These are phyloP conservation scores for Stichopus horrens DNA, from an alignment of 53 echinoderm and acorn worm species.

Conservation along the genomic window DNA sequence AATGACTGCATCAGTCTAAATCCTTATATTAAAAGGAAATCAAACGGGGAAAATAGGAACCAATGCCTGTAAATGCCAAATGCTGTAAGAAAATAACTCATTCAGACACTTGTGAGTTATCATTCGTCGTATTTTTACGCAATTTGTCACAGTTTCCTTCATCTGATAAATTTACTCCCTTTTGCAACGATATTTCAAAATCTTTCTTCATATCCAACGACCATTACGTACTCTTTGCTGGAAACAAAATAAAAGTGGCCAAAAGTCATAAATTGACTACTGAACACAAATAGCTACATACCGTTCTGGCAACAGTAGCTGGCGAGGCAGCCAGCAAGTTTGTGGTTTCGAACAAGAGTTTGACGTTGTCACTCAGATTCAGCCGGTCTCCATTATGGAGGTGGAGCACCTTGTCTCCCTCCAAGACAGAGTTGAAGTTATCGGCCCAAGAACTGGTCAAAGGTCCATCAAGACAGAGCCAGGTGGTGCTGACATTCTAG, in stretches of 20 bases:
- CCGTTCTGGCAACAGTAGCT: slow-evolving; percentile 89
- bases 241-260: too few species aligned
- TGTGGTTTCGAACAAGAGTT: slow-evolving; percentile 90
- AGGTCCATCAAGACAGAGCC: slow-evolving; percentile 97
- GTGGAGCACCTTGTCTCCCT: slow-evolving; percentile 81
- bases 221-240: background rate
- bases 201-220: background rate
- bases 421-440: slow-evolving; percentile 97
- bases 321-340: slow-evolving; percentile 80
- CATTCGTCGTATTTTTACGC: too few species aligned
- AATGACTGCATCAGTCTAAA: too few species aligned
- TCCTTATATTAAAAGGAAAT: too few species aligned
- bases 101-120: too few species aligned
- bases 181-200: background rate
- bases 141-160: too few species aligned
- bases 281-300: slow-evolving; percentile 40
- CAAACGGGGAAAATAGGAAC: too few species aligned
- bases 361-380: slow-evolving; percentile 91
- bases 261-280: too few species aligned
- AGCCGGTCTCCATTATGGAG: slow-evolving; percentile 85
- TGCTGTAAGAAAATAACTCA: too few species aligned
- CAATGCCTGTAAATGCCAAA: too few species aligned
- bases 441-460: slow-evolving; percentile 93
- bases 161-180: too few species aligned
- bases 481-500: slow-evolving; percentile 97